Evolutionary conservation across 2,113 vertebrate species (phyloP).

Genomic region (Paradoxurus hermaphroditus): DNA sequence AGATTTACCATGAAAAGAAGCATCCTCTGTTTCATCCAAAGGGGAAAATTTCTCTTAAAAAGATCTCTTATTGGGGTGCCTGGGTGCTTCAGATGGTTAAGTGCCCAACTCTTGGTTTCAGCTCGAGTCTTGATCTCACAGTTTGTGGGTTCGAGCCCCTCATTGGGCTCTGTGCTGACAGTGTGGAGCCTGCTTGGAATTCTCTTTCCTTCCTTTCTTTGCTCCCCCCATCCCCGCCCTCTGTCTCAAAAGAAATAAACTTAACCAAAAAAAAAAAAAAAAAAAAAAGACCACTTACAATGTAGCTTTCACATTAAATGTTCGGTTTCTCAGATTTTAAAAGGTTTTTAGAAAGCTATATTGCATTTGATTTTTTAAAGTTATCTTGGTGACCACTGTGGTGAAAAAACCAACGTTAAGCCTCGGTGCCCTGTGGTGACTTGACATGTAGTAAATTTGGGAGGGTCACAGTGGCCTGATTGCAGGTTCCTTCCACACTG

Average conservation of each 20-base stretch:
- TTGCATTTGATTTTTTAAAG: not conserved
- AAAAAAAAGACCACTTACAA: not conserved
- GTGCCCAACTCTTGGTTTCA: too few species aligned
- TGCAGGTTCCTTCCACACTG: not conserved
- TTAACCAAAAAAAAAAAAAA: too few species aligned
- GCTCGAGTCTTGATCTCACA: too few species aligned
- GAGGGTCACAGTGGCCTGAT: not conserved
- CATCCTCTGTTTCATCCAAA: not conserved
- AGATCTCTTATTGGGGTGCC: not conserved
- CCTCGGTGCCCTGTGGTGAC: not conserved
- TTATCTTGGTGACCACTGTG: not conserved
- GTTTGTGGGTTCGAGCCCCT: too few species aligned
- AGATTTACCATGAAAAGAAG: not conserved
- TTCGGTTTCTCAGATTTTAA: not conserved
- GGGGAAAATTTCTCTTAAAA: not conserved
- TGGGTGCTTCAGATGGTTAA: too few species aligned
- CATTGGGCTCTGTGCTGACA: too few species aligned
- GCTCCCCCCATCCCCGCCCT: too few species aligned
- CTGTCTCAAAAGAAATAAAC: too few species aligned
- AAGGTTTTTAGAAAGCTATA: not conserved
- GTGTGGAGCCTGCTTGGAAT: too few species aligned
- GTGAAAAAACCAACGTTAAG: not conserved
- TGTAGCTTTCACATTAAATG: not conserved
- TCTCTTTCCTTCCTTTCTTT: too few species aligned
- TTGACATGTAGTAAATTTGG: not conserved